Evolutionary conservation across 1,140 invertebrate genomes (phyloP).

Genomic region (Carcinoscorpius rotundicauda): DNA sequence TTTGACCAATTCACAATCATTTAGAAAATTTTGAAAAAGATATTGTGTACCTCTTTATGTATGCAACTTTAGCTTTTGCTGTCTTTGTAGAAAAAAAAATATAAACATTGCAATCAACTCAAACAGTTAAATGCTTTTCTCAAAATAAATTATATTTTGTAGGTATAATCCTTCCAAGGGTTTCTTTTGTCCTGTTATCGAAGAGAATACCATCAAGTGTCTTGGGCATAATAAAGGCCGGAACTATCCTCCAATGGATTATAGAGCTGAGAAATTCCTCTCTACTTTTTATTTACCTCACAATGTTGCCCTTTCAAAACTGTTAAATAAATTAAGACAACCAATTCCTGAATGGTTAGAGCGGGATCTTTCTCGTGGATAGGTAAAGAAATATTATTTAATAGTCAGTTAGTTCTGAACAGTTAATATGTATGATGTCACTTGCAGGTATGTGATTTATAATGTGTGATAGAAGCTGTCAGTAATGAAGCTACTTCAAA

Average conservation of each 20-base stretch:
- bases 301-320: conserved; percentile 83
- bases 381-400: too few species aligned
- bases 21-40: not conserved
- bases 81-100: too few species aligned
- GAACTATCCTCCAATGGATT: conserved; percentile 82
- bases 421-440: too few species aligned
- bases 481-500: too few species aligned
- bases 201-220: conserved; percentile 71
- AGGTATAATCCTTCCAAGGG: conserved; percentile 84
- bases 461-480: too few species aligned
- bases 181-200: conserved; percentile 87
- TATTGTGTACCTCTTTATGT: too few species aligned
- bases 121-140: too few species aligned
- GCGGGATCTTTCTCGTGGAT: conserved; percentile 53
- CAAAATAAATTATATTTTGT: not conserved
- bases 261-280: conserved; percentile 65
- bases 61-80: too few species aligned
- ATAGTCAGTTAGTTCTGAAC: too few species aligned
- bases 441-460: too few species aligned
- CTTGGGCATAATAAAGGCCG: conserved; percentile 91
- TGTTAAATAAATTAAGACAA: conserved; percentile 67
- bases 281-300: conserved; percentile 78
- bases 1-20: not conserved
- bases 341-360: conserved; percentile 83
- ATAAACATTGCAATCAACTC: too few species aligned